phyloP scores from a whole-genome alignment of 2,113 vertebrate species.

The Leptosomus discolor region DNA sequence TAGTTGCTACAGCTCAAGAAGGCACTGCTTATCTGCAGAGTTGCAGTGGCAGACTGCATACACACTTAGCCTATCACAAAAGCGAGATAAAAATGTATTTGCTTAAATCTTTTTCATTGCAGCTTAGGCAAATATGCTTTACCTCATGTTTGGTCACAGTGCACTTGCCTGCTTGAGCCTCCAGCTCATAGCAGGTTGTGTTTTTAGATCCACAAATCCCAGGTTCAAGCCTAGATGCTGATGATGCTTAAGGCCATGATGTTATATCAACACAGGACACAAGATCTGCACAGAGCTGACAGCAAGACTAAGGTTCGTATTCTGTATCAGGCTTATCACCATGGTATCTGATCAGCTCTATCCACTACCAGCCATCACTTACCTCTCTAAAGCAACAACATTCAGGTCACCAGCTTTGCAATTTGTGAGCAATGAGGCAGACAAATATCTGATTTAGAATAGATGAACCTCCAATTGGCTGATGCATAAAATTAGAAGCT shows the following conservation, averaged over 20 bases:
- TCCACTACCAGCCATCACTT: neutral
- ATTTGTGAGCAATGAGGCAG: neutral
- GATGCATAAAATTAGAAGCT: neutral
- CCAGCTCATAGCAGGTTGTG: neutral
- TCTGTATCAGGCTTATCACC: neutral
- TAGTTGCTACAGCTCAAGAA: neutral
- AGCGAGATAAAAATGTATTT: slow-evolving; percentile 12
- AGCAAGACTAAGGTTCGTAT: neutral
- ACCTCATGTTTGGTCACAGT: neutral
- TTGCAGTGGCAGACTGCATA: neutral
- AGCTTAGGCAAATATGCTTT: neutral
- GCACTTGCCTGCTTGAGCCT: neutral
- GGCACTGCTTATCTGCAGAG: neutral
- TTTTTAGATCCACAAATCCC: neutral
- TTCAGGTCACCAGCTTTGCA: neutral
- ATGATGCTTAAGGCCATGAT: neutral
- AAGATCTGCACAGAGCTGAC: neutral
- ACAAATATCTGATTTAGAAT: neutral
- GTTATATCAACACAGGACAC: neutral
- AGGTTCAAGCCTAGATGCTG: neutral
- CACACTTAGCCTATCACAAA: neutral
- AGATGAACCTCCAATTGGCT: neutral
- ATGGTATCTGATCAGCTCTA: neutral
- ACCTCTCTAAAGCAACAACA: neutral
- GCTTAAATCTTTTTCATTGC: neutral